phyloP scores from a whole-genome alignment of 1,140 invertebrate species.

The Prorops nasuta region DNA sequence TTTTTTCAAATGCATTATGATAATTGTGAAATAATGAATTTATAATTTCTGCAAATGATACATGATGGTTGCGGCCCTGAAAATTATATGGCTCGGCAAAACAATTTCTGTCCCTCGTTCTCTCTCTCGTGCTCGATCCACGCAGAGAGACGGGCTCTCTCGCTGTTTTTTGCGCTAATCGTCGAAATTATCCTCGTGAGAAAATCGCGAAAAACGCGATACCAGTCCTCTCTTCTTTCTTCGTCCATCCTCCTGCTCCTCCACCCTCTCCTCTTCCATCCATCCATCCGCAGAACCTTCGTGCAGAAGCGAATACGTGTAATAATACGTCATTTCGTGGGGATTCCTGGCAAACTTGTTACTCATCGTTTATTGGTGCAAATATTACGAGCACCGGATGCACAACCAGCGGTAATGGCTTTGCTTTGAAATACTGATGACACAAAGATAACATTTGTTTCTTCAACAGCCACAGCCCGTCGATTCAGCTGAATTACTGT shows the following conservation, averaged over 20 bases:
- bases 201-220: conserved; percentile 40
- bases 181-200: conserved; percentile 44
- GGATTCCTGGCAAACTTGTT: conserved; percentile 27
- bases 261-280: background rate
- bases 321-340: conserved; percentile 33
- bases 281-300: conserved; percentile 9
- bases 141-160: background rate
- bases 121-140: conserved; percentile 13
- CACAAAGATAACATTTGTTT: conserved; percentile 23
- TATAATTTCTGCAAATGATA: conserved; percentile 53
- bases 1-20: conserved; percentile 50
- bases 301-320: conserved; percentile 23
- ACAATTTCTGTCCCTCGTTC: conserved; percentile 43
- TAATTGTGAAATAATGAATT: conserved; percentile 55
- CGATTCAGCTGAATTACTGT: no score
- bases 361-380: conserved; percentile 31
- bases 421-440: conserved; percentile 21
- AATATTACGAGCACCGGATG: conserved; percentile 27
- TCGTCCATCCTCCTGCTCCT: conserved; percentile 10
- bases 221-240: conserved; percentile 10
- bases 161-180: conserved; percentile 32
- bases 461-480: no score
- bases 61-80: conserved; percentile 41
- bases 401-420: conserved; percentile 25
- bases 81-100: conserved; percentile 49